A percentile compares a stretch with the other conserved stretches of the same genome.
Evolutionary conservation across 2,888 invertebrate genomes (phyloP).

Genomic region (Scaptomyza parva): DNA sequence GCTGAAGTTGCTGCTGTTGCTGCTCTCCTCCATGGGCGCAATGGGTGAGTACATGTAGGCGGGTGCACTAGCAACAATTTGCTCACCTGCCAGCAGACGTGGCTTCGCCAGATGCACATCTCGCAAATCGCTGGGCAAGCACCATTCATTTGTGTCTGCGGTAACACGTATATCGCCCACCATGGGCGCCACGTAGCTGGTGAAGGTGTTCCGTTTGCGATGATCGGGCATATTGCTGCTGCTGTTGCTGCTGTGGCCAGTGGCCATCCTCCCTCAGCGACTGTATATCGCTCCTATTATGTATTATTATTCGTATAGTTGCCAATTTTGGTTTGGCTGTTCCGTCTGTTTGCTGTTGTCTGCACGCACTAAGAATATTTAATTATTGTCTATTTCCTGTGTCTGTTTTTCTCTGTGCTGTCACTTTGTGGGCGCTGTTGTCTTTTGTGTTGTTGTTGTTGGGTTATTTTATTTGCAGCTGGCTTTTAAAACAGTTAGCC

Average conservation of each 20-base stretch:
- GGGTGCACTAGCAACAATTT: constrained; percentile 92
- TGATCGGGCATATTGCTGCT: constrained; percentile 67
- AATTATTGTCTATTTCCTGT: constrained; percentile 72
- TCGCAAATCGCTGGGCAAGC: constrained; percentile 77
- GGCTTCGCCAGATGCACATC: constrained; percentile 79
- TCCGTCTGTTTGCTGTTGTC: constrained; percentile 14
- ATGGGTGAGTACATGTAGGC: constrained; percentile 92
- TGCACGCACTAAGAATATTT: constrained; percentile 65
- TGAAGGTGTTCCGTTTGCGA: constrained; percentile 81
- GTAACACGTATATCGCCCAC: constrained; percentile 69
- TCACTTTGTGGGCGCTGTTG: constrained; percentile 24
- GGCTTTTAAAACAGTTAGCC: constrained; percentile 25
- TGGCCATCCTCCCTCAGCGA: constrained; percentile 53
- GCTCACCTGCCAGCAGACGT: constrained; percentile 86
- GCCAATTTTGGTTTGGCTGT: constrained; percentile 10
- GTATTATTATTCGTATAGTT: constrained; percentile 5
- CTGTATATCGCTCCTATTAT: constrained; percentile 17
- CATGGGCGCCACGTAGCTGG: constrained; percentile 81
- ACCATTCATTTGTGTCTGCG: constrained; percentile 78
- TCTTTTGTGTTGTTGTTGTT: constrained; percentile 1
- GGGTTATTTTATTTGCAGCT: constrained; percentile 23
- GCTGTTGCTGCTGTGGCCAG: constrained; percentile 38
- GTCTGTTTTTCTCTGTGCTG: constrained; percentile 33
- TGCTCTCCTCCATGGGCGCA: constrained; percentile 85
- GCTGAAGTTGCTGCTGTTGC: constrained; percentile 83